A percentile compares a stretch with the other conserved stretches of the same genome.
Conservation (phyloP, 92 coral and sea anemone genomes). For the Paragorgia papillata region DNA sequence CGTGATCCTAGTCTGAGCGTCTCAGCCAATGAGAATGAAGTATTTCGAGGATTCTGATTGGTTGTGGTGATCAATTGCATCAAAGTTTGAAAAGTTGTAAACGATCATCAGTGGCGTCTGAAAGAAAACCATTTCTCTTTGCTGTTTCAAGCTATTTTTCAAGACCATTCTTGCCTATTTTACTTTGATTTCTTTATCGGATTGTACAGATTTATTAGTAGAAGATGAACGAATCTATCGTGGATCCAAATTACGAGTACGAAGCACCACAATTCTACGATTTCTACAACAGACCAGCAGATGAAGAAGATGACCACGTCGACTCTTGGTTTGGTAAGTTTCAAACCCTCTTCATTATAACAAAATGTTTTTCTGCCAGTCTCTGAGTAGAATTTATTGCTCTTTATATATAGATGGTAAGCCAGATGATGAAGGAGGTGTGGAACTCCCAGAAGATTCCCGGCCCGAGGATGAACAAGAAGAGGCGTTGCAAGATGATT, state of each 20-base stretch:
- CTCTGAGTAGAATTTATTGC: too few species aligned
- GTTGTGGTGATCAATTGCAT: constrained; percentile 4
- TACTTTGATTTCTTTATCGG: neutral
- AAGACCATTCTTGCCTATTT: neutral
- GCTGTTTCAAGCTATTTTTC: neutral
- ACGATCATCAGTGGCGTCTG: constrained; percentile 44
- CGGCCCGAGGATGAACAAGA: constrained; percentile 44
- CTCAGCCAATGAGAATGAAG: constrained; percentile 64
- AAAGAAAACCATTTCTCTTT: neutral
- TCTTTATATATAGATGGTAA: constrained; percentile 67
- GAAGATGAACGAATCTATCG: constrained; percentile 6
- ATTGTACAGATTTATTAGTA: neutral
- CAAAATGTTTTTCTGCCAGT: neutral
- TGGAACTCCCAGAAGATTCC: constrained; percentile 42
- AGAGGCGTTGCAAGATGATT: neutral
- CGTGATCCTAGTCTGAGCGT: too few species aligned
- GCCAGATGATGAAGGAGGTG: constrained; percentile 78
- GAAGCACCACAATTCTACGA: constrained; percentile 92
- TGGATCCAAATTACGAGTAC: constrained; percentile 75
- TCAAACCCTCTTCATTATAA: neutral
- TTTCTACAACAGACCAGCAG: constrained; percentile 46
- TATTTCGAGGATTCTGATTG: constrained; percentile 59
- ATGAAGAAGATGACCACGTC: constrained; percentile 56
- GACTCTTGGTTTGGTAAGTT: constrained; percentile 97
- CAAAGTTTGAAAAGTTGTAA: constrained; percentile 62